Percentiles rank a stretch among this genome's conserved stretches.
Evolutionary conservation across 2,113 vertebrate genomes (phyloP).

Genomic region (Penelope pileata): DNA sequence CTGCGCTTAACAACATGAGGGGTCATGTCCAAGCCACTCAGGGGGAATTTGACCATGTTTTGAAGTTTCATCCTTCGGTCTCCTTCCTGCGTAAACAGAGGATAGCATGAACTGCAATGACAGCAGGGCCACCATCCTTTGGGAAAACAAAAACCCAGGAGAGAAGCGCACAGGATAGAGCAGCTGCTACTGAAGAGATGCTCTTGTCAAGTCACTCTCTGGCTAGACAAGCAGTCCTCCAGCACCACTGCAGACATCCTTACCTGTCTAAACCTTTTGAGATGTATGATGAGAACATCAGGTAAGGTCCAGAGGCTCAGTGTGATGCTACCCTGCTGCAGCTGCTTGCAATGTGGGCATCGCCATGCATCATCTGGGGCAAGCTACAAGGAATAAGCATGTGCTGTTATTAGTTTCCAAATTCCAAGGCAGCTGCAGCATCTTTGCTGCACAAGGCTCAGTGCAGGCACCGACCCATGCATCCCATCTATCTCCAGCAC

Average conservation of each 20-base stretch:
- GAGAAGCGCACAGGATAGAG: not conserved
- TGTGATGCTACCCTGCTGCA: slow-evolving; percentile 97
- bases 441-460: not conserved
- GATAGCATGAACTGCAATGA: not conserved
- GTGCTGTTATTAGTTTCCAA: not conserved
- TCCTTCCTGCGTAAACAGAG: slow-evolving; percentile 81
- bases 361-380: slow-evolving; percentile 97
- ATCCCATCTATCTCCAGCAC: not conserved
- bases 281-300: slow-evolving; percentile 95
- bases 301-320: slow-evolving; percentile 97
- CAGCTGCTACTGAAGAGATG: not conserved
- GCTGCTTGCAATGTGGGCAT: slow-evolving; percentile 97
- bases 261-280: slow-evolving; percentile 98
- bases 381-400: slow-evolving; percentile 79
- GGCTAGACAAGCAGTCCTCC: not conserved
- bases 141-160: not conserved
- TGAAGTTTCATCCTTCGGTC: slow-evolving; percentile 94
- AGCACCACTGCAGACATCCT: not conserved
- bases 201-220: not conserved
- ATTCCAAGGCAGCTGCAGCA: not conserved
- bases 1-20: slow-evolving; percentile 96
- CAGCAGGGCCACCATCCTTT: fast-evolving
- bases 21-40: slow-evolving; percentile 94
- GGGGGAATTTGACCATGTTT: slow-evolving; percentile 94
- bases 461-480: not conserved